These are phyloP conservation scores for Passer domesticus DNA, from an alignment of 2,113 vertebrate genomes.

Conservation along the genomic window DNA sequence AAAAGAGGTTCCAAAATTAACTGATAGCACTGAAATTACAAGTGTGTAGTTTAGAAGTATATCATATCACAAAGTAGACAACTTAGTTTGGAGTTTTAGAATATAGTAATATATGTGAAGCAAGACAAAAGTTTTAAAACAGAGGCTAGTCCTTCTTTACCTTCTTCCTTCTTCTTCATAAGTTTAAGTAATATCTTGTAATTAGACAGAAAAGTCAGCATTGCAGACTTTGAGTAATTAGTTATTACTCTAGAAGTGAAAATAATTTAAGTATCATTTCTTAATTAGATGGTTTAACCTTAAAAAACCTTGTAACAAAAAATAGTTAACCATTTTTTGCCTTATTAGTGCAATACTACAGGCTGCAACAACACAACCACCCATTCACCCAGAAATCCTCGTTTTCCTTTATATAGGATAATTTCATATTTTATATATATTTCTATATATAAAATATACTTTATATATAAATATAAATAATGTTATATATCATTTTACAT, in stretches of 20 bases:
- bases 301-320: neutral
- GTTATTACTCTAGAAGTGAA: neutral
- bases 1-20: neutral
- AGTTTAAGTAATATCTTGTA: neutral
- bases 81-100: neutral
- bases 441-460: too few species aligned
- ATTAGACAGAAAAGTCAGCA: neutral
- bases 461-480: too few species aligned
- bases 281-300: neutral
- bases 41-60: neutral
- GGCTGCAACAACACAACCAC: neutral
- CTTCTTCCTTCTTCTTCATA: neutral
- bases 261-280: neutral
- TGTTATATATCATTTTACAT: too few species aligned
- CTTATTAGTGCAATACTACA: neutral
- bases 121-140: neutral
- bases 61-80: neutral
- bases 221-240: neutral
- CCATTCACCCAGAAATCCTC: neutral
- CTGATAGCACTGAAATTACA: neutral
- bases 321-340: neutral
- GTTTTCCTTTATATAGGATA: neutral
- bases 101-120: neutral
- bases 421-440: too few species aligned
- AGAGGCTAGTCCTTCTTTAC: neutral